A percentile compares a stretch with the other conserved stretches of the same genome.
Evolutionary conservation across 2,797 vertebrate genomes (phyloP).

Genomic region (Argentina silus): DNA sequence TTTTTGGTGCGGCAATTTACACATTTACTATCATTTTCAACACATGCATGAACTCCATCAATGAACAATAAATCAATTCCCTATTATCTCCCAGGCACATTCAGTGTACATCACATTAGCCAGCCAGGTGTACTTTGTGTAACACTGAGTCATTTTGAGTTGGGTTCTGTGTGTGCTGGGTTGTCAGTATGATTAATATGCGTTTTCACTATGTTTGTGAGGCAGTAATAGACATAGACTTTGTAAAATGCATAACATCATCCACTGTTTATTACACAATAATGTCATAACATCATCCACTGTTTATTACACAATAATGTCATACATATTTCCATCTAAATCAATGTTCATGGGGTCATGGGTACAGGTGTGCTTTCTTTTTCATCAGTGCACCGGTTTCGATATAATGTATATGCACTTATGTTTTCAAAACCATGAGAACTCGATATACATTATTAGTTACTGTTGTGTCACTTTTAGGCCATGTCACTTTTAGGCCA

Average conservation of each 20-base stretch:
- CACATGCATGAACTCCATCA: not conserved
- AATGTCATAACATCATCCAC: too few species aligned
- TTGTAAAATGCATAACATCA: not conserved
- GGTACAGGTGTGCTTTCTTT: not conserved
- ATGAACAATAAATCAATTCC: not conserved
- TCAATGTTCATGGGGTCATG: not conserved
- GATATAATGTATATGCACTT: too few species aligned
- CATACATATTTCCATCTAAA: not conserved
- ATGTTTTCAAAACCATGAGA: too few species aligned
- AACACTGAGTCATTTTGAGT: not conserved
- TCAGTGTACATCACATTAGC: not conserved
- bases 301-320: not conserved
- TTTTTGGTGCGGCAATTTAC: not conserved
- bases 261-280: too few species aligned
- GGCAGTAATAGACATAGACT: not conserved
- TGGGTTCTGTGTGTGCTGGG: not conserved
- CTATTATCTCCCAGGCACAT: not conserved
- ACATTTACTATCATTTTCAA: not conserved
- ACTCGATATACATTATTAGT: too few species aligned
- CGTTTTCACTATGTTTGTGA: not conserved
- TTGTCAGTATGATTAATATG: not conserved
- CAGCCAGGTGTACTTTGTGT: not conserved
- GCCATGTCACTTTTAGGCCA: too few species aligned
- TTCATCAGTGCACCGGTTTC: too few species aligned
- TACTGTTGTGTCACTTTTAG: too few species aligned